Percentiles rank a stretch among this genome's conserved stretches.
Evolutionary conservation across 2,113 vertebrate genomes (phyloP).

Genomic region (Ahaetulla prasina): DNA sequence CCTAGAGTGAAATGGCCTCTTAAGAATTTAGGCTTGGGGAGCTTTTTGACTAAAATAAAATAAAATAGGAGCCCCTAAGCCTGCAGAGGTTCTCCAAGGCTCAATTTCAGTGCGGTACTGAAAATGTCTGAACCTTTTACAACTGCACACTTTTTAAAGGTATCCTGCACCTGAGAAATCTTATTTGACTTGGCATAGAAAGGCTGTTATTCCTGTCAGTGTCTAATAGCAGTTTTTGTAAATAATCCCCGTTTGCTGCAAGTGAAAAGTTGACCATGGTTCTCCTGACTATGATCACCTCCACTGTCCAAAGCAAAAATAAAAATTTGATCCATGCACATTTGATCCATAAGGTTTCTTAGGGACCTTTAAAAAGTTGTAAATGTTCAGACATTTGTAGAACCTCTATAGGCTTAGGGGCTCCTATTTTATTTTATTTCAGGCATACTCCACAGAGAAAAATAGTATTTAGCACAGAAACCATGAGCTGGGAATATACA

Average conservation of each 20-base stretch:
- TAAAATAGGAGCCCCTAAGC: not conserved
- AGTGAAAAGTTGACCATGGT: not conserved
- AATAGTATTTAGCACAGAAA: not conserved
- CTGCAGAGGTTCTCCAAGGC: not conserved
- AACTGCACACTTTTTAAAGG: not conserved
- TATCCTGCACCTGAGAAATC: too few species aligned
- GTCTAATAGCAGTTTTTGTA: not conserved
- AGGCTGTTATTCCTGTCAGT: not conserved
- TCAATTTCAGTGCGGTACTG: not conserved
- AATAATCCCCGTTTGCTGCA: not conserved
- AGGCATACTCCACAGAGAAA: not conserved
- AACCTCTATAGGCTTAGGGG: too few species aligned
- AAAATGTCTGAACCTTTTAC: not conserved
- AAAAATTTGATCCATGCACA: not conserved
- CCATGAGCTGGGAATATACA: not conserved
- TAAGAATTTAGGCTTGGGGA: not conserved
- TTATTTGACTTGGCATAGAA: not conserved
- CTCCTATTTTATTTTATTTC: too few species aligned
- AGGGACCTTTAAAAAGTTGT: too few species aligned
- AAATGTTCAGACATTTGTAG: too few species aligned
- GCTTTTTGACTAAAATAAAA: not conserved
- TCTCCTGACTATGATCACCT: not conserved
- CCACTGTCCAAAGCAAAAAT: not conserved
- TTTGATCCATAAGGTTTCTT: too few species aligned
- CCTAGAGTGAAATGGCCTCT: not conserved